A percentile compares a stretch with the other conserved stretches of the same genome.
These are phyloP conservation scores for Paguma larvata DNA, from an alignment of 2,797 vertebrate species.

Conservation along the genomic window DNA sequence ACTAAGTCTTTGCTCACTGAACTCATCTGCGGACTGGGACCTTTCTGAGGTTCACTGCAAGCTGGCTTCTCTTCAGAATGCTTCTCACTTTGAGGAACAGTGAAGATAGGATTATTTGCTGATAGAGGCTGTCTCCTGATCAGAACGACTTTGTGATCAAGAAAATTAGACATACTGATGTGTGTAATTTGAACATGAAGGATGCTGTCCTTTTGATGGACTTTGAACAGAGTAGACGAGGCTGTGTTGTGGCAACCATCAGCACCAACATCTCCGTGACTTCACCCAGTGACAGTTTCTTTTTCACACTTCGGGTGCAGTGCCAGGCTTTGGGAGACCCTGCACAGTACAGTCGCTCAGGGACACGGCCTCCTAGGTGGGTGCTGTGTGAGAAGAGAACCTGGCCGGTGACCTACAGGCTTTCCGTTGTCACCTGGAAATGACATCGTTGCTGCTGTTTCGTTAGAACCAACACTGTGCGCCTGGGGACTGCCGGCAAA, in stretches of 20 bases:
- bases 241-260: neutral
- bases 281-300: neutral
- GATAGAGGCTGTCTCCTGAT: neutral
- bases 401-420: neutral
- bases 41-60: neutral
- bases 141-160: neutral
- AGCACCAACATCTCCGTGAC: neutral
- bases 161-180: neutral
- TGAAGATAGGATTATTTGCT: constrained; percentile 27
- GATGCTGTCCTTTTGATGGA: neutral
- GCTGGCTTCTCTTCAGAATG: neutral
- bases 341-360: accelerated
- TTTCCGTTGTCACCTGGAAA: neutral
- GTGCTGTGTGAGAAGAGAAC: neutral
- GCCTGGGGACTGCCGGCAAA: neutral
- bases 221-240: neutral
- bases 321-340: neutral
- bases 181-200: neutral
- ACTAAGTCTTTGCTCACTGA: neutral
- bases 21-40: neutral
- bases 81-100: neutral
- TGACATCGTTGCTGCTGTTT: neutral
- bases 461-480: neutral
- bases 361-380: neutral
- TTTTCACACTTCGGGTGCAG: neutral